Conservation (phyloP, 2,888 invertebrate genomes). For the Ypsolopha scabrella region DNA sequence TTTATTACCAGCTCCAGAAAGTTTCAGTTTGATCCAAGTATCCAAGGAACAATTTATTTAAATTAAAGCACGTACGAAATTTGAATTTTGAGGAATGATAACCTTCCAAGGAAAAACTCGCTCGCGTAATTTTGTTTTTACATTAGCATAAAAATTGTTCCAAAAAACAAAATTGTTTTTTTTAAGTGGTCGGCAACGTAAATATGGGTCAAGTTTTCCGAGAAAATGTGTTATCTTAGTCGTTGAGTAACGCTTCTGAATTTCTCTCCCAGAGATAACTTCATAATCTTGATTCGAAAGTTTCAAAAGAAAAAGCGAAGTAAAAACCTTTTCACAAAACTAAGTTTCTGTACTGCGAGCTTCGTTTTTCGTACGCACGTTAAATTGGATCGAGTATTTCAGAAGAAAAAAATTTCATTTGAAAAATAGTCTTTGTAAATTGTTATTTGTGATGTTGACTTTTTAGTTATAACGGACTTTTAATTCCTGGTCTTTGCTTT, state of each 20-base stretch:
- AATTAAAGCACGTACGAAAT: not conserved
- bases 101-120: too few species aligned
- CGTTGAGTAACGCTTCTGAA: constrained; percentile 34
- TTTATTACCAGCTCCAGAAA: too few species aligned
- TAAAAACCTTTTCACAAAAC: constrained; percentile 1
- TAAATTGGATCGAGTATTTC: too few species aligned
- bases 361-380: not conserved
- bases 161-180: not conserved
- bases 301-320: constrained; percentile 31
- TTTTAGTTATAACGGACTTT: too few species aligned
- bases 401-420: too few species aligned
- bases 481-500: too few species aligned
- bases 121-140: too few species aligned
- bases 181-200: not conserved
- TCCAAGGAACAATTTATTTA: not conserved
- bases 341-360: not conserved
- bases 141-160: too few species aligned
- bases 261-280: constrained; percentile 31
- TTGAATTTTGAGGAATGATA: not conserved
- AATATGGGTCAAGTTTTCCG: constrained; percentile 21
- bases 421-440: too few species aligned
- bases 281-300: constrained; percentile 43
- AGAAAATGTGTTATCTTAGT: constrained; percentile 39
- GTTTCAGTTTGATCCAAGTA: too few species aligned
- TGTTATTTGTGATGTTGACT: too few species aligned